A percentile compares a stretch with the other conserved stretches of the same genome.
Conservation (phyloP, 2,113 vertebrate genomes). For the Crotalus tigris region DNA sequence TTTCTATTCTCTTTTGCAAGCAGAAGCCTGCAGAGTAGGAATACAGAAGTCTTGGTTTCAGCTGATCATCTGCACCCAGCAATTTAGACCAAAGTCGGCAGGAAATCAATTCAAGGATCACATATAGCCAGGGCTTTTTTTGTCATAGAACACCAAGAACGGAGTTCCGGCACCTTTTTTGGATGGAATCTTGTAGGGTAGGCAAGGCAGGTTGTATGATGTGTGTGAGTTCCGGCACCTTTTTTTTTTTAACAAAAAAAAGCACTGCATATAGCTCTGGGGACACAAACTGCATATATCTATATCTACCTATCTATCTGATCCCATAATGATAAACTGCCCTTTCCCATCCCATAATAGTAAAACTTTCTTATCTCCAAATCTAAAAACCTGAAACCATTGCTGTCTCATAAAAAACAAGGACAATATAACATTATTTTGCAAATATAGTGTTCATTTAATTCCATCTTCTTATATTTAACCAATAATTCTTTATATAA, state of each 20-base stretch:
- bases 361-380: not conserved
- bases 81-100: not conserved
- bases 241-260: too few relatives aligned
- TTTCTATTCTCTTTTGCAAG: not conserved
- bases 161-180: too few relatives aligned
- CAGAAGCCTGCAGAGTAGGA: not conserved
- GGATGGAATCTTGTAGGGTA: too few relatives aligned
- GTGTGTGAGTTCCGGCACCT: too few relatives aligned
- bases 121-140: too few relatives aligned
- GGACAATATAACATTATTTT: not conserved
- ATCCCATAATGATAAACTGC: not conserved
- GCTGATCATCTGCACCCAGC: not conserved
- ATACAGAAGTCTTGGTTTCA: not conserved
- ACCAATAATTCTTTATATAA: slow-evolving; percentile 36
- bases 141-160: too few relatives aligned
- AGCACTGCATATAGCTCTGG: too few relatives aligned
- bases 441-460: not conserved
- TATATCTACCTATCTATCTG: not conserved
- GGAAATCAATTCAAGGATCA: not conserved
- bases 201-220: too few relatives aligned
- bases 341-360: not conserved
- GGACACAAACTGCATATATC: not conserved
- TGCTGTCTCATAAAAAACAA: not conserved
- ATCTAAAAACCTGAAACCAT: not conserved
- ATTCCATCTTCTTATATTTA: slow-evolving; percentile 41